A percentile compares a stretch with the other conserved stretches of the same genome.
phyloP scores from a whole-genome alignment of 2,888 invertebrate species.

The Villa cingulata region DNA sequence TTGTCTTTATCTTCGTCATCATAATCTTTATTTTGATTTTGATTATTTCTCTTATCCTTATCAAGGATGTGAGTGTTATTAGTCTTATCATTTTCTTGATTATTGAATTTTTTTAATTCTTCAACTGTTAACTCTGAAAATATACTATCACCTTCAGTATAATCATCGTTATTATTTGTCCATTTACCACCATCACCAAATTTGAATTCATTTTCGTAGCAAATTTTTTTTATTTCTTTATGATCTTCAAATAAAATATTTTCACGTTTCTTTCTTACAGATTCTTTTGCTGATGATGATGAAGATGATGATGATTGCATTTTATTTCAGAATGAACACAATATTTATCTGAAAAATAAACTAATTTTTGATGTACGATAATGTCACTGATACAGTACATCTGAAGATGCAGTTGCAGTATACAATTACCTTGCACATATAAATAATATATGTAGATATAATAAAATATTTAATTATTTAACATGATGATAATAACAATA shows the following conservation, averaged over 20 bases:
- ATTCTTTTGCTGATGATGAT: too few relatives aligned
- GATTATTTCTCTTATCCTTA: background rate
- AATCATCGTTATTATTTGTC: background rate
- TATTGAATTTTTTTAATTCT: background rate
- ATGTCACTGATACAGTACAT: too few relatives aligned
- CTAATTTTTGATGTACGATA: too few relatives aligned
- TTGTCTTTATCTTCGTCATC: slow-evolving; percentile 8
- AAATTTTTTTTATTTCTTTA: background rate
- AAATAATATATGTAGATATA: too few relatives aligned
- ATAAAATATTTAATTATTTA: too few relatives aligned
- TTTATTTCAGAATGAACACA: too few relatives aligned
- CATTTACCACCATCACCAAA: background rate
- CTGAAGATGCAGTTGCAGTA: too few relatives aligned
- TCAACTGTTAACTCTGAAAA: slow-evolving; percentile 13
- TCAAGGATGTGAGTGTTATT: background rate
- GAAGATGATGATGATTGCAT: too few relatives aligned
- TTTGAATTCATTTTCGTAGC: background rate
- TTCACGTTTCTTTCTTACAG: background rate
- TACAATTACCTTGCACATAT: too few relatives aligned
- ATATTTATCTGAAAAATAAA: too few relatives aligned
- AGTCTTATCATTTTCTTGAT: background rate
- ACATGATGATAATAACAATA: too few relatives aligned
- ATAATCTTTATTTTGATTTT: slow-evolving; percentile 7
- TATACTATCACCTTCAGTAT: slow-evolving; percentile 13
- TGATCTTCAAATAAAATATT: background rate